Base-by-base conservation (phyloP, 2,888 invertebrate species). In the Limnephilus marmoratus region DNA sequence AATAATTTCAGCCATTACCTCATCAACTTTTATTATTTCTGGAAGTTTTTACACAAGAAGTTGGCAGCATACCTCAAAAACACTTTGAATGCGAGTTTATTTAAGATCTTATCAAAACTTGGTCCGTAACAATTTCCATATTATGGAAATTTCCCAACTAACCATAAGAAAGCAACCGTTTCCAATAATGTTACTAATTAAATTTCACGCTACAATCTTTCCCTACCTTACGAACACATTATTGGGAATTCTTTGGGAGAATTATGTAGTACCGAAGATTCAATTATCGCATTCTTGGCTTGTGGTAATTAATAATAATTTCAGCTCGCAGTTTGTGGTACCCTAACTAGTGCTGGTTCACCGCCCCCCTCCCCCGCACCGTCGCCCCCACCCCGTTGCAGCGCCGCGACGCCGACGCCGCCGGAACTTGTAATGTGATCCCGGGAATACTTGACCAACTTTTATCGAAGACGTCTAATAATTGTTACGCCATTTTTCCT, bases 151-250 rank as follows among this genome's bases (percentile, higher is more conserved):
- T 90, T 49, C 45, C 24, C 18, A 83, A 82, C 90, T 83, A 90
- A 45, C 90, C 83, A 49, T 90, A 82, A 83, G 83, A 83, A 90
- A 90, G 81, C 45, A 83, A 83, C 90, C 90, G 90, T 83, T 83
- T 83, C 90, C 83, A 90, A 90, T 90, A 90, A 90, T 90, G 90
- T 45, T 90, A 83, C 82, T 90, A 90, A 90, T 90, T 90, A 90
- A 90, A 90, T 90, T 90, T 83, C 45, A 29, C 34, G 90, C 83
- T 83, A 90, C 37, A 90, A 83, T 83, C 90, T 83, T 83, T 37
- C 90, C 45, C 83, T 53, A 90, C 90, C 90, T 90, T 83, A 41
- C 90, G 41, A n/a, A 53, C 81, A 81, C 81, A 45, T 90, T 81
- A 82, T 90, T 90, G 91, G 86, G 86, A 91, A 91, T 91, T 86